Evolutionary conservation across 2,797 vertebrate species (phyloP), one percentile per base, ranked within the genome.

Genomic region (Pelobates cultripes): DNA sequence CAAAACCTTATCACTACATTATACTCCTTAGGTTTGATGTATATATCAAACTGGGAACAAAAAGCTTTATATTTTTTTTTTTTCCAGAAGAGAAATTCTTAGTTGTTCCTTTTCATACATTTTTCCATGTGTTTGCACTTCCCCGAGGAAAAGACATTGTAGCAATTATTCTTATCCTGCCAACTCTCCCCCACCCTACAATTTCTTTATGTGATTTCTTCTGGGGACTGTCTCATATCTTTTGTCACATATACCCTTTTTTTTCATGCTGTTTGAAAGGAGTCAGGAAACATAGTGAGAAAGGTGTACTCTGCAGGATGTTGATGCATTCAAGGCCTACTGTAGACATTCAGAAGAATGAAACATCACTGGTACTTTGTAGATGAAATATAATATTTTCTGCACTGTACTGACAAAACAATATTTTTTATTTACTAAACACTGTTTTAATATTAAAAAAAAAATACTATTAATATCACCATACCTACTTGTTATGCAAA

Each of bases 201-300:
- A 12, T 43, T 73, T 47, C 4, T 28, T 0, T 66, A 72, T 74
- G 70, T 61, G 17, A 74, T 43, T 83, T 85, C 79, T 84, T 60
- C 66, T 84, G 85, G 57, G 73, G 43, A 83, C 78, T 82, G 86
- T 88, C 83, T 86, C 64, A 84, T 83, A 78, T 75, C 70, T 81
- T 41, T 72, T 83, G 84, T 82, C 69, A 81, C 47, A 64, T 67
- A 43, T 47, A 85, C 64, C 61, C 75, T 84, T 83, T 60, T 67
- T 82, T 88, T 85, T 87, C 87, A 87, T 82, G 67, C 78, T 81
- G 70, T 76, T 80, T 85, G 80, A 81, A 85, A 87, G 55, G 71
- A 85, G 78, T 86, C 78, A 85, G 80, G 74, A 83, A 71, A 71
- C 57, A 86, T 41, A 82, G 80, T 82, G 66, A 83, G 44, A 73